A percentile compares a stretch with the other conserved stretches of the same genome.
These are phyloP conservation scores for Andrena trimmerana DNA, from an alignment of 2,888 invertebrate genomes.

Conservation along the genomic window DNA sequence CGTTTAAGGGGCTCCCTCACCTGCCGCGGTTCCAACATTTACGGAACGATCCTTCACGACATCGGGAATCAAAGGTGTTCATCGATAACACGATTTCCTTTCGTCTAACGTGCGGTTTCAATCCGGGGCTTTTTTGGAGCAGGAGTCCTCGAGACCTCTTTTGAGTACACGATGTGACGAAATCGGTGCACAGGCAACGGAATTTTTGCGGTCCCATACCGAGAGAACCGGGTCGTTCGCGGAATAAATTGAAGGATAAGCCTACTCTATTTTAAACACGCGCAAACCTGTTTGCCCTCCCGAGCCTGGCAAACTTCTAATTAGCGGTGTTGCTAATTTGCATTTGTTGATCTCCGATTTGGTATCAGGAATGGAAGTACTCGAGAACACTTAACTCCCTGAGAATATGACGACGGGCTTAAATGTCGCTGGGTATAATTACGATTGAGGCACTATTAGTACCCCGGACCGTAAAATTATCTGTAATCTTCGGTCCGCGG, in stretches of 20 bases:
- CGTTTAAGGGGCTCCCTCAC: constrained; percentile 53
- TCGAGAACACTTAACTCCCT: background rate
- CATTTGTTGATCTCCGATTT: constrained; percentile 34
- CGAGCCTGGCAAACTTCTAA: constrained; percentile 32
- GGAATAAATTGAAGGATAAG: constrained; percentile 40
- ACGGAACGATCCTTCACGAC: constrained; percentile 36
- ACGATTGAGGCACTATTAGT: constrained; percentile 7
- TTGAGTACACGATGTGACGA: background rate
- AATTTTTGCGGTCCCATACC: background rate
- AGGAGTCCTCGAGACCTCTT: background rate
- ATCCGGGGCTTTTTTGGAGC: background rate
- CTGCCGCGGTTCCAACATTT: constrained; percentile 27
- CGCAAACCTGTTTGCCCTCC: constrained; percentile 43
- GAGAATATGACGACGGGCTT: constrained; percentile 33
- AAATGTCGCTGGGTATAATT: constrained; percentile 31
- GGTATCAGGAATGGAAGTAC: constrained; percentile 20
- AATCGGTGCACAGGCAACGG: background rate
- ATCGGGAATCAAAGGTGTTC: constrained; percentile 56
- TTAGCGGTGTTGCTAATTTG: constrained; percentile 50
- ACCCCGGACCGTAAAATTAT: constrained; percentile 10
- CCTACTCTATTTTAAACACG: constrained; percentile 46
- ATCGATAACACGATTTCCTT: constrained; percentile 62
- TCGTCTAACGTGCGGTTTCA: constrained; percentile 31
- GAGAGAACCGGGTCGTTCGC: constrained; percentile 11
- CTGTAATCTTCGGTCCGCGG: background rate